These are phyloP conservation scores for Hippocampus abdominalis DNA, from an alignment of 2,113 vertebrate species.

Conservation along the genomic window DNA sequence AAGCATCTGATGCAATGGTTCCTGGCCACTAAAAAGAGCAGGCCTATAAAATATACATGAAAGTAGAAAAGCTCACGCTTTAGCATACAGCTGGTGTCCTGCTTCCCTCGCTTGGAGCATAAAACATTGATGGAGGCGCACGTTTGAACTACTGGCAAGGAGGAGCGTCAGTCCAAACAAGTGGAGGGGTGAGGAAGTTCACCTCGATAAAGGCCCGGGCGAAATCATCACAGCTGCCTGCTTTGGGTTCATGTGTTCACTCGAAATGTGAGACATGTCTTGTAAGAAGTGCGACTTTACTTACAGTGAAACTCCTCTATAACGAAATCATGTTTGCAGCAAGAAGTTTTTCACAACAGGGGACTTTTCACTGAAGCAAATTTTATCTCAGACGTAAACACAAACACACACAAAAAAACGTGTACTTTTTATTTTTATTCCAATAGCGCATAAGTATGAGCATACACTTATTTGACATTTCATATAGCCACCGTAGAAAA, in stretches of 20 bases:
- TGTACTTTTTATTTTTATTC: too few relatives aligned
- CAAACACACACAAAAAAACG: too few relatives aligned
- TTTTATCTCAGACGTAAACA: too few relatives aligned
- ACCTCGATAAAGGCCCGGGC: background rate
- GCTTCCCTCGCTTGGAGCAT: conserved; percentile 31
- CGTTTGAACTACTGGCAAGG: conserved; percentile 22
- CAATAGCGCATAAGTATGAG: too few relatives aligned
- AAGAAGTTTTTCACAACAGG: too few relatives aligned
- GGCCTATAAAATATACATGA: conserved; percentile 63
- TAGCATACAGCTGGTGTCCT: conserved; percentile 46
- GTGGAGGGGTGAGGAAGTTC: conserved; percentile 46
- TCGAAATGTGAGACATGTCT: background rate
- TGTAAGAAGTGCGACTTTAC: background rate
- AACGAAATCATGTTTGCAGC: too few relatives aligned
- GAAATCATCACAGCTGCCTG: background rate
- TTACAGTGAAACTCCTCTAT: background rate
- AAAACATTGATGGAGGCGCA: conserved; percentile 60
- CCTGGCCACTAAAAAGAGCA: conserved; percentile 53
- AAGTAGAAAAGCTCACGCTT: conserved; percentile 38
- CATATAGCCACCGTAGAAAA: too few relatives aligned
- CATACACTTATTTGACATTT: too few relatives aligned
- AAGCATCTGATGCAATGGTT: conserved; percentile 26
- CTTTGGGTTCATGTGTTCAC: background rate
- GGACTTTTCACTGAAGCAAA: too few relatives aligned
- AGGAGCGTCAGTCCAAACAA: conserved; percentile 28